Conservation (phyloP, 2,888 invertebrate species). For the Philonicus albiceps region DNA sequence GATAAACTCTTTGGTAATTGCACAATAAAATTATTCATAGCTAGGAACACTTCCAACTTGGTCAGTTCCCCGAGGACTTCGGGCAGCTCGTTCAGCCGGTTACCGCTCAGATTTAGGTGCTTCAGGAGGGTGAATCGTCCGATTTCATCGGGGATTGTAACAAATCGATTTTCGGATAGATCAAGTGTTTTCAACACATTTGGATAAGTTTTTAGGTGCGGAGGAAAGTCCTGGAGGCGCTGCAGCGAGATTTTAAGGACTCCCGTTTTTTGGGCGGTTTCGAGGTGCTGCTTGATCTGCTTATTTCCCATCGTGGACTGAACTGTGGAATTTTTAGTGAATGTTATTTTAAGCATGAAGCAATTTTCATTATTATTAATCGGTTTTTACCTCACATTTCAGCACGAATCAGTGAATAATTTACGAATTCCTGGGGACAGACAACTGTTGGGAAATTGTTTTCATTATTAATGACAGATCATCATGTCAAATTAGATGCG, state of each 20-base stretch:
- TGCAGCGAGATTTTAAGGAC: slow-evolving; percentile 86
- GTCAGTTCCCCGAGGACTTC: slow-evolving; percentile 72
- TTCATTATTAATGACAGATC: slow-evolving; percentile 5
- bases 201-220: slow-evolving; percentile 71
- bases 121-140: slow-evolving; percentile 76
- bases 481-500: background rate
- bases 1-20: slow-evolving; percentile 71
- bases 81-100: slow-evolving; percentile 78
- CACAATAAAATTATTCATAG: slow-evolving; percentile 81
- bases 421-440: background rate
- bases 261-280: slow-evolving; percentile 95
- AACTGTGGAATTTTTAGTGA: background rate
- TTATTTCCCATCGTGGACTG: slow-evolving; percentile 82
- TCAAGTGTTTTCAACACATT: slow-evolving; percentile 85
- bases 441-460: background rate
- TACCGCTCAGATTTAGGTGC: slow-evolving; percentile 80
- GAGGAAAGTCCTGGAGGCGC: slow-evolving; percentile 82
- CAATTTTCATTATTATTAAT: background rate
- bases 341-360: background rate
- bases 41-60: slow-evolving; percentile 78
- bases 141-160: slow-evolving; percentile 79
- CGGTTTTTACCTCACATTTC: background rate
- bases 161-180: slow-evolving; percentile 89
- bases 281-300: slow-evolving; percentile 87
- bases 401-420: background rate